Evolutionary conservation across 2,113 vertebrate genomes (phyloP).

Genomic region (Syngnathus floridae): DNA sequence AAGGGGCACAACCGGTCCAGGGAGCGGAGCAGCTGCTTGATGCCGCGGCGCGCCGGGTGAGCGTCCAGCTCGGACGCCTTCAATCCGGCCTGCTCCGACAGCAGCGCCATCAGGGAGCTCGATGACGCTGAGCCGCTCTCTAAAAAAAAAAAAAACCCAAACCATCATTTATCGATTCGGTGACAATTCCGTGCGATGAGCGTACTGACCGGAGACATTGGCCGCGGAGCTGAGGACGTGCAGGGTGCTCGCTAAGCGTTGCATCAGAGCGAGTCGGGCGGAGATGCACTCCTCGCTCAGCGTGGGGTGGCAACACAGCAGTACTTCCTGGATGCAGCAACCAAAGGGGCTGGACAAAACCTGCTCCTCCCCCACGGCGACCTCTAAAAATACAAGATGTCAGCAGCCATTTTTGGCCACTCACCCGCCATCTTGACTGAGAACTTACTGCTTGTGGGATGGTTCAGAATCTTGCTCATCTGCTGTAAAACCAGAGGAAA

Average conservation of each 20-base stretch:
- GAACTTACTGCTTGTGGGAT: slow-evolving; percentile 62
- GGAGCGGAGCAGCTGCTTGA: slow-evolving; percentile 78
- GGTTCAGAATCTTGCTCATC: slow-evolving; percentile 88
- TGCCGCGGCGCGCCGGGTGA: slow-evolving; percentile 77
- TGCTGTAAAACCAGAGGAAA: slow-evolving; percentile 85
- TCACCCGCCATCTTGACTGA: slow-evolving; percentile 75
- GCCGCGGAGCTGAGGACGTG: slow-evolving; percentile 69
- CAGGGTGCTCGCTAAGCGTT: slow-evolving; percentile 76
- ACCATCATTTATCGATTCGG: neutral
- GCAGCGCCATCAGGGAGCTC: slow-evolving; percentile 62
- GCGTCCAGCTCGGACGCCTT: slow-evolving; percentile 76
- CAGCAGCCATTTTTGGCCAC: neutral
- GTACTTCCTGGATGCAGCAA: slow-evolving; percentile 79
- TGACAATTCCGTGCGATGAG: neutral
- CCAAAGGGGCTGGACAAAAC: slow-evolving; percentile 70
- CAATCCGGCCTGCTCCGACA: slow-evolving; percentile 81
- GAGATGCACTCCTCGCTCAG: slow-evolving; percentile 80
- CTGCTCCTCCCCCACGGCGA: slow-evolving; percentile 56
- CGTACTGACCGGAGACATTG: slow-evolving; percentile 65
- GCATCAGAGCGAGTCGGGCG: slow-evolving; percentile 66
- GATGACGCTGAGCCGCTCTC: slow-evolving; percentile 63
- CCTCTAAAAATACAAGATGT: slow-evolving; percentile 34
- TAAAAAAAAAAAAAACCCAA: slow-evolving; percentile 2
- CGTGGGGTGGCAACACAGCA: slow-evolving; percentile 76
- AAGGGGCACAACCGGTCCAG: slow-evolving; percentile 71